Percentiles rank a stretch among this genome's conserved stretches.
Conservation (phyloP, 1,140 invertebrate species). For the Antheraea pernyi region DNA sequence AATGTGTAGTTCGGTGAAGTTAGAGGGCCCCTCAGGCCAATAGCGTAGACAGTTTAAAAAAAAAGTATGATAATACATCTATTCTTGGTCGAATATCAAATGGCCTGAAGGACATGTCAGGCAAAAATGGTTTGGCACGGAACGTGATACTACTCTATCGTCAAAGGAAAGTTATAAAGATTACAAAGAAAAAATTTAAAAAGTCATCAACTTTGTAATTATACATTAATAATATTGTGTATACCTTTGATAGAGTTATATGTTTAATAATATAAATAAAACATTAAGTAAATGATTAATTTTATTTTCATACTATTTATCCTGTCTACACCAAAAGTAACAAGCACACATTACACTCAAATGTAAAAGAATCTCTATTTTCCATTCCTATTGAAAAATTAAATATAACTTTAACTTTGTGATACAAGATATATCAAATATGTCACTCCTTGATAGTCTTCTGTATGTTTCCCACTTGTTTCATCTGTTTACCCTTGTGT, state of each 20-base stretch:
- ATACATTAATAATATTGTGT: not conserved
- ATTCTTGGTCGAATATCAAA: too few species aligned
- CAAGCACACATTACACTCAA: not conserved
- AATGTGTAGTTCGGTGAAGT: too few species aligned
- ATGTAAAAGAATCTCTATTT: not conserved
- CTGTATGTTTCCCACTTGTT: not conserved
- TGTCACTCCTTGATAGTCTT: not conserved
- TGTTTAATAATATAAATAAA: not conserved
- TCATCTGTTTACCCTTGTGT: constrained; percentile 41
- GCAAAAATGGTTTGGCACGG: not conserved
- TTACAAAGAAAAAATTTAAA: not conserved
- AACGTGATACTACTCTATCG: too few species aligned
- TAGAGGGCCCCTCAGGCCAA: too few species aligned
- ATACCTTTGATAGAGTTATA: too few species aligned
- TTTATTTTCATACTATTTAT: not conserved
- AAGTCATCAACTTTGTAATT: not conserved
- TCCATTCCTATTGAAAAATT: not conserved
- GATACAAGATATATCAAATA: not conserved
- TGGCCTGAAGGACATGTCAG: too few species aligned
- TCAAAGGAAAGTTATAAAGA: not conserved
- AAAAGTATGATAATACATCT: too few species aligned
- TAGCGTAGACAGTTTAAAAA: too few species aligned
- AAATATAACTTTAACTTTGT: too few species aligned
- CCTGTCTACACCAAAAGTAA: not conserved
- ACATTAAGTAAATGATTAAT: not conserved